Conservation (phyloP, 2,797 vertebrate species). For the Luscinia luscinia region DNA sequence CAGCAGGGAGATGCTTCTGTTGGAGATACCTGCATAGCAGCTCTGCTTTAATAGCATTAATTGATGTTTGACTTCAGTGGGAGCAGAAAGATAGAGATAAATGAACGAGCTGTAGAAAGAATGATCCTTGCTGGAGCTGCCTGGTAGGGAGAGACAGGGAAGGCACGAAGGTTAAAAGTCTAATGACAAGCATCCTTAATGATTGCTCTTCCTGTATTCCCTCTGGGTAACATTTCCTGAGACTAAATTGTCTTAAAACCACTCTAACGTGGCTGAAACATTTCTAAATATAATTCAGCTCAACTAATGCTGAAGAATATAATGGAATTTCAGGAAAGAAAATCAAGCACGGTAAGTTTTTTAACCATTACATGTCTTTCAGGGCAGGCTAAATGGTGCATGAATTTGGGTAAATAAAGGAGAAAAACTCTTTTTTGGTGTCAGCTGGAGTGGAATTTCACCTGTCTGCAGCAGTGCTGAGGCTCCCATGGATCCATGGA, state of each 20-base stretch:
- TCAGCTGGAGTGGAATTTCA: background rate
- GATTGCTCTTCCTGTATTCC: slow-evolving; percentile 61
- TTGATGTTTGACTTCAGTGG: slow-evolving; percentile 54
- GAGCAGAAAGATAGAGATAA: slow-evolving; percentile 43
- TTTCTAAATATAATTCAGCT: slow-evolving; percentile 53
- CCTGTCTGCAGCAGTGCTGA: background rate
- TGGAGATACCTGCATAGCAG: background rate
- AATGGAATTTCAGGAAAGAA: slow-evolving; percentile 21
- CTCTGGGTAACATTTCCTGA: slow-evolving; percentile 59
- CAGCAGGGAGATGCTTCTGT: background rate
- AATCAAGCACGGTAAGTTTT: background rate
- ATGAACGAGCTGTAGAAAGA: slow-evolving; percentile 47
- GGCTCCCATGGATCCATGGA: background rate
- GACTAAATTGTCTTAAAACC: slow-evolving; percentile 63
- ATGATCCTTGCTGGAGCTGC: slow-evolving; percentile 27
- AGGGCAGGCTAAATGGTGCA: background rate
- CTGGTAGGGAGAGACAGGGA: slow-evolving; percentile 35
- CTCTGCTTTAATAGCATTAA: slow-evolving; percentile 47
- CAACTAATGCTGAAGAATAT: background rate
- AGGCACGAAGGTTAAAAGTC: slow-evolving; percentile 61
- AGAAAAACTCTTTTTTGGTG: rapidly evolving
- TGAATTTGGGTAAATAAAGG: background rate
- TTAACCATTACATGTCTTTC: background rate
- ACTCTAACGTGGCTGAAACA: slow-evolving; percentile 41
- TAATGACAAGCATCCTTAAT: slow-evolving; percentile 64